Evolutionary conservation across 2,888 invertebrate genomes (phyloP), one percentile per base, ranked within the genome.

Genomic region (Anodontia alba): DNA sequence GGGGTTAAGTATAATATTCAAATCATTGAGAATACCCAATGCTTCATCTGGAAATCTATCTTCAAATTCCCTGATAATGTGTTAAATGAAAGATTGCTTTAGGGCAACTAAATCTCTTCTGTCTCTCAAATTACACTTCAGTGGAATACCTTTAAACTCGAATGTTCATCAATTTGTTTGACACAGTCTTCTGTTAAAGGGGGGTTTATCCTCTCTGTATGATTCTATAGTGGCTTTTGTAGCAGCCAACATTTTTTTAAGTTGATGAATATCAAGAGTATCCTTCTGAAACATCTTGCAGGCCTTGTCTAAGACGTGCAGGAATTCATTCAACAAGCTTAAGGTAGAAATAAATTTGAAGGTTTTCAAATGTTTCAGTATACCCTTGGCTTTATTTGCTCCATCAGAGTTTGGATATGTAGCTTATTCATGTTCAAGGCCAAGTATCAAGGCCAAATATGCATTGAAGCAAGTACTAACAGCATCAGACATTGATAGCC

Each of bases 401-500:
- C 75, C 79, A 17, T 75, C 79, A 42, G 23, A 42, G 20, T 42
- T 66, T 36, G 79, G 79, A 23, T 62, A 62, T 23, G 49, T 36
- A 15, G 74, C 33, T 7, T 68, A 10, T 75, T 79, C 71, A 79
- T 79, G 79, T 46, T 74, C 74, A 15, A 79, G 43, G 17, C 74
- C 51, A 12, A 79, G 23, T 36, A 79, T 49, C 20, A 79, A 66
- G 42, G 66, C 70, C 7, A 74, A 79, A 15, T 31, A 79, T 36
- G 70, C 26, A 10, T 69, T 49, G 57, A 54, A 46, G n/a, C 51
- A 33, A 26, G 70, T 17, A 10, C 17, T n/a, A 7, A 79, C 29
- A 26, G 79, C 74, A 33, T 74, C 74, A 33, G 17, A 70, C 46
- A 79, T 36, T 5, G 79, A 79, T 3, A 74, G 66, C 71, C 79